These are phyloP conservation scores for Amphiprion clarkii DNA, from an alignment of 2,797 vertebrate genomes.

Conservation along the genomic window DNA sequence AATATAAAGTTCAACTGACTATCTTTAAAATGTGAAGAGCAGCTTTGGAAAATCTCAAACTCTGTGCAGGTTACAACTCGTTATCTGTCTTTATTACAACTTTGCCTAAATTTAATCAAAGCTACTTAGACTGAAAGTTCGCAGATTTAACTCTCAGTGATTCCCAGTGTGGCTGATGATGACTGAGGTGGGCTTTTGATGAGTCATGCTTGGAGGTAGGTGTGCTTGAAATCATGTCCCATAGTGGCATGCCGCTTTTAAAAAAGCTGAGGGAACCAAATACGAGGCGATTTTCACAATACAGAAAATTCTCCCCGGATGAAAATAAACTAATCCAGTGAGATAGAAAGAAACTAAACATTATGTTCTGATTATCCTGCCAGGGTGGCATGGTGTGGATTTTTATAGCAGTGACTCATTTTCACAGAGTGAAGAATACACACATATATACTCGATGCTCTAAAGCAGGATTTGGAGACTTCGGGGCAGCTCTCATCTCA, in stretches of 20 bases:
- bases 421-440: conserved; percentile 59
- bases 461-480: conserved; percentile 75
- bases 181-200: conserved; percentile 46
- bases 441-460: conserved; percentile 19
- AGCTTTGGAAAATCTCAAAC: neutral
- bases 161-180: conserved; percentile 22
- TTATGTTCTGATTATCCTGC: conserved; percentile 76
- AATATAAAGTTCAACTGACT: too few species aligned
- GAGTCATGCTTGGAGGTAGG: conserved; percentile 59
- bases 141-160: conserved; percentile 20
- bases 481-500: conserved; percentile 69
- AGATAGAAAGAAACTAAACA: conserved; percentile 76
- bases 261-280: conserved; percentile 54
- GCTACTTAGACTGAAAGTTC: conserved; percentile 24
- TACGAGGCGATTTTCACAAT: conserved; percentile 52
- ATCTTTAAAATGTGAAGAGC: neutral
- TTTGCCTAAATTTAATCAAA: conserved; percentile 24
- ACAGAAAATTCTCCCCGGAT: conserved; percentile 53
- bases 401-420: conserved; percentile 80
- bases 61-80: neutral
- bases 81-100: neutral
- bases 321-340: conserved; percentile 74
- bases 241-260: conserved; percentile 55
- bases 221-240: conserved; percentile 46
- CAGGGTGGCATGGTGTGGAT: conserved; percentile 66